Percentiles rank a stretch among this genome's conserved stretches.
Evolutionary conservation across 1,140 invertebrate species (phyloP).

Genomic region (Drosophila yakuba): DNA sequence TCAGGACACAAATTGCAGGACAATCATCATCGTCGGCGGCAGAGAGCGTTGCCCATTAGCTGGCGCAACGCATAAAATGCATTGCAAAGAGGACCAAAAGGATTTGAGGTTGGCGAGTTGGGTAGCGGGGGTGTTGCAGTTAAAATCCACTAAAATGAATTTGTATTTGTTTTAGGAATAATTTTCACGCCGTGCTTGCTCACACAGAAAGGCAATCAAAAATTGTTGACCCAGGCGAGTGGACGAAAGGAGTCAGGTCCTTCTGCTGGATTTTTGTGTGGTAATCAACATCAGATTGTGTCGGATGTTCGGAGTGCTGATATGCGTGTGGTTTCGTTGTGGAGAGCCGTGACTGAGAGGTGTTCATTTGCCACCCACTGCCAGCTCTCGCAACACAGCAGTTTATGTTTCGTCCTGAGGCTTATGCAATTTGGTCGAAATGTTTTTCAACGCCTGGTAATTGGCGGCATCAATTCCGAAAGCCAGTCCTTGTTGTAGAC

Average conservation of each 20-base stretch:
- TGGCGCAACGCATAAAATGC: conserved; percentile 64
- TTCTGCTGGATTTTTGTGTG: conserved; percentile 71
- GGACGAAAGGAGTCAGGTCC: conserved; percentile 29
- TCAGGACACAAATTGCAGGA: conserved; percentile 77
- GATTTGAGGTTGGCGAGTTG: conserved; percentile 13
- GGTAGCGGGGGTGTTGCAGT: conserved; percentile 24
- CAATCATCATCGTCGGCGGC: conserved; percentile 61
- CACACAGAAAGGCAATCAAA: conserved; percentile 65
- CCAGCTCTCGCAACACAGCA: conserved; percentile 17
- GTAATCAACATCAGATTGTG: conserved; percentile 80
- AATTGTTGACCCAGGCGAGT: conserved; percentile 60
- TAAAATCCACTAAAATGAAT: conserved; percentile 80
- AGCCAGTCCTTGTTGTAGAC: conserved; percentile 33
- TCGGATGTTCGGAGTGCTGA: conserved; percentile 72
- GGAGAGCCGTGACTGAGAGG: conserved; percentile 40
- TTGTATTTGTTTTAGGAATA: conserved; percentile 80
- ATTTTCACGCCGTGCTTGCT: conserved; percentile 47
- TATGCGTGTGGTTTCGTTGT: conserved; percentile 61
- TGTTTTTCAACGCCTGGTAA: conserved; percentile 63
- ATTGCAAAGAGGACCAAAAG: conserved; percentile 70
- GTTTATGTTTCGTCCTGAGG: conserved; percentile 54
- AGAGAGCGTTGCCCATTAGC: conserved; percentile 51
- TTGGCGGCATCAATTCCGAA: conserved; percentile 62
- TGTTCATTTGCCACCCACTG: conserved; percentile 44
- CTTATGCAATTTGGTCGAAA: conserved; percentile 59